A percentile compares a stretch with the other conserved stretches of the same genome.
phyloP scores from a whole-genome alignment of 2,888 invertebrate species.

The Sturmia bella region DNA sequence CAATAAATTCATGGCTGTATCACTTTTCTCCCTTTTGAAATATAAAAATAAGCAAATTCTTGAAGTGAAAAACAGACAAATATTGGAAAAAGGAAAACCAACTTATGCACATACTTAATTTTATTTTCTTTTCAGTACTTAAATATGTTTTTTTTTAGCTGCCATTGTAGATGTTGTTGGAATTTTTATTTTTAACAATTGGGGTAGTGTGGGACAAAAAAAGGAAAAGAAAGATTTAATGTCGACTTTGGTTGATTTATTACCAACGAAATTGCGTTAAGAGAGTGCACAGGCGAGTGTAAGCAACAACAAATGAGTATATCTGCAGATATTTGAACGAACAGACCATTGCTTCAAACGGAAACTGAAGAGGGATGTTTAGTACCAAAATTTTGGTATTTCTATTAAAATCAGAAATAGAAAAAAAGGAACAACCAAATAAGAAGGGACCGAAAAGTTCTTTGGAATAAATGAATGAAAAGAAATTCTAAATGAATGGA shows the following conservation, averaged over 20 bases:
- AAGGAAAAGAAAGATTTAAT: slow-evolving; percentile 79
- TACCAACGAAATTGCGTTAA: slow-evolving; percentile 81
- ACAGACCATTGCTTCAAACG: slow-evolving; percentile 42
- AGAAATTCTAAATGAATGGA: slow-evolving; percentile 49
- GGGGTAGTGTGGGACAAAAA: slow-evolving; percentile 70
- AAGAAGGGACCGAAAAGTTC: slow-evolving; percentile 50
- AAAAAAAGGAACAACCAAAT: neutral
- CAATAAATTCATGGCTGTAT: slow-evolving; percentile 9
- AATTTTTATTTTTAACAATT: slow-evolving; percentile 60
- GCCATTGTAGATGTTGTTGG: slow-evolving; percentile 38
- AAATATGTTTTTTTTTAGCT: slow-evolving; percentile 30
- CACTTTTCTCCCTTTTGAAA: slow-evolving; percentile 12
- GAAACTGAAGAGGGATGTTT: slow-evolving; percentile 56
- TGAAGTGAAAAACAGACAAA: slow-evolving; percentile 67
- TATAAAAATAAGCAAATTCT: slow-evolving; percentile 71
- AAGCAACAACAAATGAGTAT: slow-evolving; percentile 41
- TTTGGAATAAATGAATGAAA: slow-evolving; percentile 54
- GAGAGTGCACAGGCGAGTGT: slow-evolving; percentile 60
- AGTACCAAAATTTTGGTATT: slow-evolving; percentile 62
- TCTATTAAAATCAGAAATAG: slow-evolving; percentile 53
- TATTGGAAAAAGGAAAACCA: slow-evolving; percentile 63
- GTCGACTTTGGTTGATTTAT: slow-evolving; percentile 81
- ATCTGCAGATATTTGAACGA: slow-evolving; percentile 20
- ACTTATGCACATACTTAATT: slow-evolving; percentile 53
- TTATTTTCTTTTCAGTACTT: slow-evolving; percentile 47